Evolutionary conservation across 2,113 vertebrate genomes (phyloP).

Genomic region (Sapayoa aenigma): DNA sequence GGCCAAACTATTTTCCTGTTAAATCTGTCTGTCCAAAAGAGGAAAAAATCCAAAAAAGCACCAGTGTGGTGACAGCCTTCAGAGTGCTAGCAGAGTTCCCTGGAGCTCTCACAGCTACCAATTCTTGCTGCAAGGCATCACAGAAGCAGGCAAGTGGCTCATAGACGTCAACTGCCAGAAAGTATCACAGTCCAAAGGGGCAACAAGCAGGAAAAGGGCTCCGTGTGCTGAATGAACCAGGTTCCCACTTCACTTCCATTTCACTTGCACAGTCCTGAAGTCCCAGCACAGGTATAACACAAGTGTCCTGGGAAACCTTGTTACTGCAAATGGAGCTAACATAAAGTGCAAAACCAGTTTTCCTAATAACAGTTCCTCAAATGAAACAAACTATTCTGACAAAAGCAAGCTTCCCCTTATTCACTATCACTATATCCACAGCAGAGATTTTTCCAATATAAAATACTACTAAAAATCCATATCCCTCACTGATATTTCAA

Average conservation of each 20-base stretch:
- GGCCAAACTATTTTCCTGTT: background rate
- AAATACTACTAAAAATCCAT: background rate
- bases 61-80: background rate
- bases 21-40: background rate
- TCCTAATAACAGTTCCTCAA: background rate
- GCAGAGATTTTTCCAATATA: background rate
- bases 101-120: background rate
- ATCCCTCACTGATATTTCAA: background rate
- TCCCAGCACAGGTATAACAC: background rate
- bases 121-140: background rate
- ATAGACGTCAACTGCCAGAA: background rate
- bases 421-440: background rate
- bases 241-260: background rate
- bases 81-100: background rate
- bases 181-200: background rate
- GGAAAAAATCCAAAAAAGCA: background rate
- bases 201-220: background rate
- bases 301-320: background rate
- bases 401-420: background rate
- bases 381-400: background rate
- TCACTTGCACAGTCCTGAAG: background rate
- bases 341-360: conserved; percentile 8
- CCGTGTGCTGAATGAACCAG: background rate
- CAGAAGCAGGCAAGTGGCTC: background rate
- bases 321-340: background rate